Evolutionary conservation across 53 echinoderm and acorn worm genomes (phyloP), one percentile per base, ranked within the genome.

Genomic region (Stichopus horrens): DNA sequence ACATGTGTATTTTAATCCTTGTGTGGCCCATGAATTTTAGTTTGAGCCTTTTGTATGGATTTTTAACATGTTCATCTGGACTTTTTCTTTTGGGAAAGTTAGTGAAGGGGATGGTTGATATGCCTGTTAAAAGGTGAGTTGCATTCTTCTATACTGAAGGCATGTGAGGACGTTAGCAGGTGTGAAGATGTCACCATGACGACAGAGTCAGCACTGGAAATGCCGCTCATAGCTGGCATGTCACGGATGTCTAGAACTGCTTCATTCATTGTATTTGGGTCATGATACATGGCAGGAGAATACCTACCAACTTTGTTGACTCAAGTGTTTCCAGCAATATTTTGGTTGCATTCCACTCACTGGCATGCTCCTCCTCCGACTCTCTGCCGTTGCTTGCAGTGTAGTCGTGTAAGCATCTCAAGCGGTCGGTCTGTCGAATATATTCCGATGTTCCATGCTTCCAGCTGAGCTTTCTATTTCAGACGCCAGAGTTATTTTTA

Each of bases 91-190:
- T 2, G 37, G 37, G 37, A 37, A 37, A 37, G 37, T 37, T 37
- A 37, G 37, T 37, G 37, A 37, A 37, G 0, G 37, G 37, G 37
- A 1, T 71, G 71, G 18, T 71, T 71, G 19, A n/a, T 71, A 20
- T 18, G 71, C 71, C n/a, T 7, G 71, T 71, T 71, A 7, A 18
- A 71, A 4, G 6, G 71, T 71, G 19, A 71, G 19, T 18, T 71
- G 71, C 71, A 71, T 71, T 71, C 71, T 71, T 71, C 71, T 20
- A 71, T 20, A 71, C 71, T 71, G 71, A 71, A 71, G 71, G 71
- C 66, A 87, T 75, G 87, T 87, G 87, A 87, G 87, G 56, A 87
- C 75, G 87, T 74, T 87, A 75, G 87, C 87, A 87, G 87, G 87
- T 87, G 87, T 87, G 87, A 55, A 74, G 87, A 13, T 75, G 75